These are phyloP conservation scores for Acleris cristana DNA, from an alignment of 2,888 invertebrate species.

Conservation along the genomic window DNA sequence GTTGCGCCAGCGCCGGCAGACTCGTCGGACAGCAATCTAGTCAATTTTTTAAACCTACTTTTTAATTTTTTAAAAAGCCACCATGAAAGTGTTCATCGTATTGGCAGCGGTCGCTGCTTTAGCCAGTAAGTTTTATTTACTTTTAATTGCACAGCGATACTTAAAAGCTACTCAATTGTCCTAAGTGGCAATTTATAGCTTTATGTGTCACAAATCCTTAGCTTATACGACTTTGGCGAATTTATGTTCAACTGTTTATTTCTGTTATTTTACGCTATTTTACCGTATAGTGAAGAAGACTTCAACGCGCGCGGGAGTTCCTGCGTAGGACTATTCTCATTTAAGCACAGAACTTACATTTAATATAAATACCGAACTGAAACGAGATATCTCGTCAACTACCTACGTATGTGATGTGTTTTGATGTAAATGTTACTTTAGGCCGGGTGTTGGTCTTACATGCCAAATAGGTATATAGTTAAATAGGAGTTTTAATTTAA, in stretches of 20 bases:
- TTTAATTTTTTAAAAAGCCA: slow-evolving; percentile 68
- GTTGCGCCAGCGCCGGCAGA: slow-evolving; percentile 75
- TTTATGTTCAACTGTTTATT: slow-evolving; percentile 6
- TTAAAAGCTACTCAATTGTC: slow-evolving; percentile 17
- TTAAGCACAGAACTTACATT: too few relatives aligned
- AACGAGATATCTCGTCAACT: too few relatives aligned
- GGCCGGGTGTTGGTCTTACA: too few relatives aligned
- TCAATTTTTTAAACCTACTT: slow-evolving; percentile 65
- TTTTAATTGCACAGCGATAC: slow-evolving; percentile 25
- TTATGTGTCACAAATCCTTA: slow-evolving; percentile 12
- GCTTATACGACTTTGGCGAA: slow-evolving; percentile 34
- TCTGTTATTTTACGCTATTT: not conserved
- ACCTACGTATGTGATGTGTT: too few relatives aligned
- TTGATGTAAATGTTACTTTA: too few relatives aligned
- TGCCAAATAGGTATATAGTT: too few relatives aligned
- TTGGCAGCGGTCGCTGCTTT: slow-evolving; percentile 73
- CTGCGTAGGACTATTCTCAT: not conserved
- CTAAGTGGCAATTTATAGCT: slow-evolving; percentile 18
- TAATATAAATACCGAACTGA: too few relatives aligned
- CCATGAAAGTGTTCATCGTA: slow-evolving; percentile 82
- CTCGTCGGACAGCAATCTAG: slow-evolving; percentile 79
- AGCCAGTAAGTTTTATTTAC: slow-evolving; percentile 70
- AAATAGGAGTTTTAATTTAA: too few relatives aligned
- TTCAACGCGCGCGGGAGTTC: slow-evolving; percentile 51
- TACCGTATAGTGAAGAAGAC: slow-evolving; percentile 52